These are phyloP conservation scores for Caretta caretta DNA, from an alignment of 2,113 vertebrate genomes.

Conservation along the genomic window DNA sequence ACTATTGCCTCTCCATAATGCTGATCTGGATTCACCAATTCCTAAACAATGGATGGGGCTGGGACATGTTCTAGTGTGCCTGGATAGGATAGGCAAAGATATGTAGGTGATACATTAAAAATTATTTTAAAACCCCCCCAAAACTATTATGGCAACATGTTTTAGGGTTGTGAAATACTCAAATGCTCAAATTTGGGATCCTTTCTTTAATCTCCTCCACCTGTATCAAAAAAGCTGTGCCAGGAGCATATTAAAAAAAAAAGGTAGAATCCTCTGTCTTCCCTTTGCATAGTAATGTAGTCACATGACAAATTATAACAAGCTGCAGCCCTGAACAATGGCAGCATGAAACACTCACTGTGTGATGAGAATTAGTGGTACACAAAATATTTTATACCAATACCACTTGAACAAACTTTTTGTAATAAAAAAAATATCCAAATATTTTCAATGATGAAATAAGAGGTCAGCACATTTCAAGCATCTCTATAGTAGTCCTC, in stretches of 20 bases:
- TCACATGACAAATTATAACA: not conserved
- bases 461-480: not conserved
- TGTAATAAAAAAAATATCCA: not conserved
- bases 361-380: not conserved
- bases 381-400: not conserved
- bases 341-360: not conserved
- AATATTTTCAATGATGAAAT: not conserved
- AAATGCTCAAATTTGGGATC: not conserved
- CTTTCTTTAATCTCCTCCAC: not conserved
- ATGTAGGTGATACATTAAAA: not conserved
- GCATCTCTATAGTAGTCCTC: not conserved
- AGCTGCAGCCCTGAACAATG: not conserved
- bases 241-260: not conserved
- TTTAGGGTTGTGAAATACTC: not conserved
- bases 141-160: not conserved
- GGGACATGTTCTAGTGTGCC: accelerated
- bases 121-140: not conserved
- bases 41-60: not conserved
- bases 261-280: not conserved
- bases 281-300: not conserved
- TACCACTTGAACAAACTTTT: not conserved
- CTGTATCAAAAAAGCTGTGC: not conserved
- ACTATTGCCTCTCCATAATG: not conserved
- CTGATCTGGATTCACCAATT: not conserved
- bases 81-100: not conserved